Evolutionary conservation across 2,113 vertebrate genomes (phyloP).

Genomic region (Notothenia rossii): DNA sequence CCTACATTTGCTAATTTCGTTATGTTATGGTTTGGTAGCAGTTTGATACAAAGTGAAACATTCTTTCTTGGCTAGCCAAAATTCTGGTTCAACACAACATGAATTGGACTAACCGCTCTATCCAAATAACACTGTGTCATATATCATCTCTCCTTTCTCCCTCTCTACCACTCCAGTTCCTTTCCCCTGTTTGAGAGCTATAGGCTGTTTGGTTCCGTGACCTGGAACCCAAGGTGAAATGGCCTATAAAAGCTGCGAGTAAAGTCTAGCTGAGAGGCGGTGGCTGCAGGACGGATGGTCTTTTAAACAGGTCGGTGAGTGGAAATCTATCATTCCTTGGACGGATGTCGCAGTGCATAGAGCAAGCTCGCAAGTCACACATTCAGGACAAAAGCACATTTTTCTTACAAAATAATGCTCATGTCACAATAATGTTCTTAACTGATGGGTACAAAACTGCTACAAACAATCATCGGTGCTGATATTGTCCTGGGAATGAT

Average conservation of each 20-base stretch:
- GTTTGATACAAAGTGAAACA: neutral
- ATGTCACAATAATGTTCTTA: neutral
- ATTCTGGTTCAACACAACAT: neutral
- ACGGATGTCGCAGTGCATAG: constrained; percentile 45
- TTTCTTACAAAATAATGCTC: neutral
- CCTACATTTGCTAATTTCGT: neutral
- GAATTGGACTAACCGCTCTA: neutral
- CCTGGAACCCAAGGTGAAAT: constrained; percentile 77
- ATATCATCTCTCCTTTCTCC: constrained; percentile 20
- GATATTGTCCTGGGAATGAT: neutral
- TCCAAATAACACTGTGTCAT: neutral
- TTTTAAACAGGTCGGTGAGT: constrained; percentile 58
- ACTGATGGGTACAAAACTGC: neutral
- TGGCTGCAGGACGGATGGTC: constrained; percentile 52
- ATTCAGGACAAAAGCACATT: neutral
- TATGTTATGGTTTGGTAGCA: neutral
- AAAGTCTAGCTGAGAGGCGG: constrained; percentile 51
- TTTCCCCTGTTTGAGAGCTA: constrained; percentile 55
- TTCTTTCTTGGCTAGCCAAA: neutral
- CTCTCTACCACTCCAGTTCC: constrained; percentile 45
- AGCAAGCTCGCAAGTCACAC: neutral
- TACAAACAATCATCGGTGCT: neutral
- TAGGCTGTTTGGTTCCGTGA: constrained; percentile 56
- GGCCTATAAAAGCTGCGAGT: constrained; percentile 68
- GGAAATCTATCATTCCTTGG: constrained; percentile 39